A percentile compares a stretch with the other conserved stretches of the same genome.
phyloP scores from a whole-genome alignment of 37 sponge, comb jelly and placozoan genomes.

The Tethya wilhelma region DNA sequence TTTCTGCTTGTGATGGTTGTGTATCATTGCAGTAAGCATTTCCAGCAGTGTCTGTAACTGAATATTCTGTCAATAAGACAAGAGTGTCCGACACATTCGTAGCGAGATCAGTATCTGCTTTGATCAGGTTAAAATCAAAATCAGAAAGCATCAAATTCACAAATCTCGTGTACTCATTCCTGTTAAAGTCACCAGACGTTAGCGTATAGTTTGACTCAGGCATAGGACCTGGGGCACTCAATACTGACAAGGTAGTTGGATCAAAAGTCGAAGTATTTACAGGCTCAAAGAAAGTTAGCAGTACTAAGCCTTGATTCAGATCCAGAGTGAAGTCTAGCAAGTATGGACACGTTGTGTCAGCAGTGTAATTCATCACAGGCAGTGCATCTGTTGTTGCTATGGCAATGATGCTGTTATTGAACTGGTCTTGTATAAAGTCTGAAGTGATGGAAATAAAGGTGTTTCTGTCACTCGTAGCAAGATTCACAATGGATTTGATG shows the following conservation, averaged over 20 bases:
- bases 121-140: conserved; percentile 63
- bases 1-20: conserved; percentile 20
- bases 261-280: conserved; percentile 76
- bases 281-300: conserved; percentile 82
- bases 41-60: conserved; percentile 62
- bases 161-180: conserved; percentile 33
- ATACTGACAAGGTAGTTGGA: conserved; percentile 48
- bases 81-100: conserved; percentile 18
- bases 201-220: conserved; percentile 47
- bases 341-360: conserved; percentile 67
- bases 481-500: conserved; percentile 61
- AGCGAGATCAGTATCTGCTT: conserved; percentile 39
- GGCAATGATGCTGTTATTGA: conserved; percentile 55
- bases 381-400: background rate
- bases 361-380: conserved; percentile 40
- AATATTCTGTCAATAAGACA: conserved; percentile 16
- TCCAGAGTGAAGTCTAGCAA: conserved; percentile 60
- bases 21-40: conserved; percentile 71
- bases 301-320: conserved; percentile 54
- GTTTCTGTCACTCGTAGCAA: conserved; percentile 53
- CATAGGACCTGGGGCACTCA: conserved; percentile 14
- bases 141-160: conserved; percentile 42
- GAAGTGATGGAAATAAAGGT: conserved; percentile 70
- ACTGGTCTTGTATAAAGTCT: conserved; percentile 70
- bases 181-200: conserved; percentile 28